Percentiles rank a stretch among this genome's conserved stretches.
These are phyloP conservation scores for Marasmarcha lunaedactyla DNA, from an alignment of 2,888 invertebrate species.

Conservation along the genomic window DNA sequence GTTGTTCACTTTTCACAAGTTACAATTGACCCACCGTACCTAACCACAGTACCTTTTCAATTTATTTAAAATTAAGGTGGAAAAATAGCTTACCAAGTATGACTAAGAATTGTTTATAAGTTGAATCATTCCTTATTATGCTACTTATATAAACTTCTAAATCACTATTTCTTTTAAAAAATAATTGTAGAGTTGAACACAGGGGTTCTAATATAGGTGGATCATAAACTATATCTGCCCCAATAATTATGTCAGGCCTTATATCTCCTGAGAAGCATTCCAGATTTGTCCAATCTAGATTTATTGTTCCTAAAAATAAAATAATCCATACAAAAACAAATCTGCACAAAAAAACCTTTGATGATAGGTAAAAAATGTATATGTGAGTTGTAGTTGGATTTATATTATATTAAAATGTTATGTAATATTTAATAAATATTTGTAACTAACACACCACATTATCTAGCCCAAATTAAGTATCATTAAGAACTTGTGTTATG, in stretches of 20 bases:
- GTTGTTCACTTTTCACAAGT: too few species aligned
- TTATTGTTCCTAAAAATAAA: conserved; percentile 31
- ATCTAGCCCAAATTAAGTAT: too few species aligned
- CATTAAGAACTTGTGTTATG: too few species aligned
- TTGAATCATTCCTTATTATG: conserved; percentile 73
- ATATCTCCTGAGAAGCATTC: conserved; percentile 22
- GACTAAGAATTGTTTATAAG: conserved; percentile 68
- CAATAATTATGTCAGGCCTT: conserved; percentile 48
- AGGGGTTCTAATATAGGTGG: conserved; percentile 41
- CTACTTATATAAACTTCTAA: conserved; percentile 43
- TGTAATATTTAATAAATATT: too few species aligned
- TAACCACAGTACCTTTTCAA: too few species aligned
- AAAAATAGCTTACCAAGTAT: conserved; percentile 61
- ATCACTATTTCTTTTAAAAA: conserved; percentile 31
- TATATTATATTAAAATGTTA: too few species aligned
- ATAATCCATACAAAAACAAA: too few species aligned
- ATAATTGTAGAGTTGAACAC: conserved; percentile 32
- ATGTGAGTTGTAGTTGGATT: too few species aligned
- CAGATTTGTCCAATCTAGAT: conserved; percentile 43
- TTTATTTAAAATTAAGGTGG: too few species aligned
- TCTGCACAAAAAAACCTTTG: conserved; percentile 5
- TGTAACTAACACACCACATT: too few species aligned
- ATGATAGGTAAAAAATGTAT: too few species aligned
- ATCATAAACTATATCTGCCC: conserved; percentile 58
- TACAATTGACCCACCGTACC: too few species aligned